Conservation (phyloP, 2,797 vertebrate genomes). For the Sebastes steindachneri region DNA sequence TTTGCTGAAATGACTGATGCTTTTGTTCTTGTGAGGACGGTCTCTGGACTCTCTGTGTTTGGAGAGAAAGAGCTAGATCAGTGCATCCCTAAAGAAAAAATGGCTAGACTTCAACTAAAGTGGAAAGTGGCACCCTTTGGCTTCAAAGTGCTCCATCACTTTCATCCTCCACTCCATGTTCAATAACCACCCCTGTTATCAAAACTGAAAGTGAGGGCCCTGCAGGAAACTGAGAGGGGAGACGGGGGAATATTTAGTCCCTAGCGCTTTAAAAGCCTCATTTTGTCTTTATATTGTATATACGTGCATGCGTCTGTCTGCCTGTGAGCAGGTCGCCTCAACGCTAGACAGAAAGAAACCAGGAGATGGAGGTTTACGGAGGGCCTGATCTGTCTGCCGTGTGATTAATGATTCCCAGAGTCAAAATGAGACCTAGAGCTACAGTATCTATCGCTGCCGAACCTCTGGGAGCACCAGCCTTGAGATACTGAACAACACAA, state of each 20-base stretch:
- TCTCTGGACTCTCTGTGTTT: background rate
- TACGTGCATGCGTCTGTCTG: background rate
- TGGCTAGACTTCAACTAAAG: background rate
- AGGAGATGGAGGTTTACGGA: conserved; percentile 24
- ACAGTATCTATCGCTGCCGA: background rate
- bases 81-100: background rate
- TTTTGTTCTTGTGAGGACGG: background rate
- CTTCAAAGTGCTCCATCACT: conserved; percentile 20
- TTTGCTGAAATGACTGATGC: background rate
- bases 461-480: conserved; percentile 15
- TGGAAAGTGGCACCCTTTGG: background rate
- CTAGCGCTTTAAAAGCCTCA: background rate
- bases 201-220: background rate
- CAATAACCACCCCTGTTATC: background rate
- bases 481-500: conserved; percentile 21
- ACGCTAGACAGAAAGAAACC: background rate
- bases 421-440: conserved; percentile 41
- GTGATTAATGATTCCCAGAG: conserved; percentile 54
- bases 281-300: background rate
- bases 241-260: background rate
- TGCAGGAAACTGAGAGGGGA: background rate
- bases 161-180: background rate
- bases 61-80: background rate
- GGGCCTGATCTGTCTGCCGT: conserved; percentile 30
- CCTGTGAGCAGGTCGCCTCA: background rate